A percentile compares a stretch with the other conserved stretches of the same genome.
Conservation (phyloP, 2,113 vertebrate species). For the Podarcis cretensis region DNA sequence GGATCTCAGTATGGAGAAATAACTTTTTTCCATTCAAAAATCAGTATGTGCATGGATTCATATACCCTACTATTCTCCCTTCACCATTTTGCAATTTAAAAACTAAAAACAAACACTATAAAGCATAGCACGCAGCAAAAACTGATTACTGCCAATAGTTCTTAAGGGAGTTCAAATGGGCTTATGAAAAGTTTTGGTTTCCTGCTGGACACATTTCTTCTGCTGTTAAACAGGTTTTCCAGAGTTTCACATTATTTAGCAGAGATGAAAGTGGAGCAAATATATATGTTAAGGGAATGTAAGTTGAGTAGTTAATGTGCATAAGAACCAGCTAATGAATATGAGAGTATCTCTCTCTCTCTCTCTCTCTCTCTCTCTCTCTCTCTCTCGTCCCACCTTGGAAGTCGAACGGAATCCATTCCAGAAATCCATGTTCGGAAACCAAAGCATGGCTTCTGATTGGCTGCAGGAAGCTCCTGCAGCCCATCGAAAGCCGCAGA, state of each 20-base stretch:
- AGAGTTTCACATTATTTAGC: background rate
- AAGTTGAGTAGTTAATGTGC: too few relatives aligned
- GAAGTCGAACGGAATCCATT: too few relatives aligned
- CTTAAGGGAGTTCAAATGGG: background rate
- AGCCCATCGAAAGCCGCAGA: too few relatives aligned
- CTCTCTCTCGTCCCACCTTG: too few relatives aligned
- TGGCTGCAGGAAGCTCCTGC: too few relatives aligned
- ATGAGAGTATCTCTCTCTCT: too few relatives aligned
- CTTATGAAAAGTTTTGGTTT: background rate
- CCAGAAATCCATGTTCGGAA: too few relatives aligned
- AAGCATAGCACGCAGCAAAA: background rate
- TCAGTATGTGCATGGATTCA: background rate
- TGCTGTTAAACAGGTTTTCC: background rate
- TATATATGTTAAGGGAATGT: too few relatives aligned
- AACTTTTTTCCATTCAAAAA: background rate
- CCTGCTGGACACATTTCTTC: background rate
- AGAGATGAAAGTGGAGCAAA: background rate
- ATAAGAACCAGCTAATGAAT: too few relatives aligned
- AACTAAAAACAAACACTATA: background rate
- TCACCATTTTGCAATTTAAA: background rate
- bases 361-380: too few relatives aligned
- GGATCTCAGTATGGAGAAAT: background rate
- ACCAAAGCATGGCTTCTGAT: too few relatives aligned
- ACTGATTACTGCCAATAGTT: background rate
- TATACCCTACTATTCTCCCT: too few relatives aligned